Percentiles rank a stretch among this genome's conserved stretches.
phyloP scores from a whole-genome alignment of 35 echinoderm and acorn worm species.

The Apostichopus japonicus region DNA sequence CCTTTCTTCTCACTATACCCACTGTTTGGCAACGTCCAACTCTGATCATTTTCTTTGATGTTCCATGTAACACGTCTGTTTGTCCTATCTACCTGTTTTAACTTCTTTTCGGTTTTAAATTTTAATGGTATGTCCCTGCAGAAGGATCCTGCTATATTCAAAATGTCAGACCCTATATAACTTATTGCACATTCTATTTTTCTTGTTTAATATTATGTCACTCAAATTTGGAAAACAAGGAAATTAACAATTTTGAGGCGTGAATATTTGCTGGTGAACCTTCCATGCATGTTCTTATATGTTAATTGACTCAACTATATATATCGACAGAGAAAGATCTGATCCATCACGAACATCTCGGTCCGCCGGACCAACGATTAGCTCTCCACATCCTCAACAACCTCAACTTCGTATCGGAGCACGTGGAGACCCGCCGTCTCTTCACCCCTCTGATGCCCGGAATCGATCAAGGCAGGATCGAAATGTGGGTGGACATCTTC shows the following conservation, averaged over 20 bases:
- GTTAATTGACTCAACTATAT: not conserved
- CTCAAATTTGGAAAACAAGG: too few species aligned
- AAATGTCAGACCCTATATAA: too few species aligned
- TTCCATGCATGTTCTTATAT: not conserved
- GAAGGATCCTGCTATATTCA: too few species aligned
- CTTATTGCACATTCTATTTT: too few species aligned
- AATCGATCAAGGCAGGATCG: constrained; percentile 94
- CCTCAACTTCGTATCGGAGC: constrained; percentile 77
- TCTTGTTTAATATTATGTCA: too few species aligned
- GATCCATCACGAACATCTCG: constrained; percentile 79
- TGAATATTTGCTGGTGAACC: not conserved
- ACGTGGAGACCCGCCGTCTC: constrained; percentile 89
- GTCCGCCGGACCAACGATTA: constrained; percentile 83
- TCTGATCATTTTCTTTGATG: too few species aligned
- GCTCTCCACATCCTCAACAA: constrained; percentile 72
- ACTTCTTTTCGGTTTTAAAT: too few species aligned
- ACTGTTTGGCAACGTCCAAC: too few species aligned
- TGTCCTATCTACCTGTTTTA: too few species aligned
- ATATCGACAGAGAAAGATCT: constrained; percentile 57
- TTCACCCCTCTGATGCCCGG: constrained; percentile 93
- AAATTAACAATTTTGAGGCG: not conserved
- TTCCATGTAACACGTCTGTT: too few species aligned
- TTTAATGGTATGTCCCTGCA: too few species aligned
- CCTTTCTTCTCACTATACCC: too few species aligned
- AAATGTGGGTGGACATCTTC: constrained; percentile 98